A percentile compares a stretch with the other conserved stretches of the same genome.
Evolutionary conservation across 2,797 vertebrate genomes (phyloP).

Genomic region (Streptopelia turtur): DNA sequence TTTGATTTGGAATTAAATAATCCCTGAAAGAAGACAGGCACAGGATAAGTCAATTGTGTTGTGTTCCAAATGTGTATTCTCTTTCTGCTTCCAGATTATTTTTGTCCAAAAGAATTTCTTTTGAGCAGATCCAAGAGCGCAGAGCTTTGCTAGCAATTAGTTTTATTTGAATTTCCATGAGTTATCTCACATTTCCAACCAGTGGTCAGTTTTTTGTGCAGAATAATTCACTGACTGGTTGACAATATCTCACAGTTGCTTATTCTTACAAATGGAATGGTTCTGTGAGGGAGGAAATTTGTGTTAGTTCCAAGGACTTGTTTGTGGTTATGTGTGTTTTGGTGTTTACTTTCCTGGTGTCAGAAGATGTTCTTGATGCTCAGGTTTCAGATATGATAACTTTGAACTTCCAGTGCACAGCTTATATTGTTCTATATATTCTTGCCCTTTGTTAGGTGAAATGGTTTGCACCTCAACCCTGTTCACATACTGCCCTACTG

Average conservation of each 20-base stretch:
- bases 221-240: neutral
- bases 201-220: neutral
- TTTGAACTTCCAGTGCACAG: neutral
- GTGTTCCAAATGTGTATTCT: neutral
- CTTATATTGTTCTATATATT: fast-evolving
- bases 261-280: neutral
- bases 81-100: neutral
- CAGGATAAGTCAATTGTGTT: neutral
- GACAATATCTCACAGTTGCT: neutral
- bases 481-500: fast-evolving
- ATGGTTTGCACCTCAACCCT: neutral
- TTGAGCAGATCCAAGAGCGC: slow-evolving; percentile 20
- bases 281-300: neutral
- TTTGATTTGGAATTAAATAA: slow-evolving; percentile 22
- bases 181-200: neutral
- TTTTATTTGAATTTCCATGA: neutral
- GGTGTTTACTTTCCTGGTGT: neutral
- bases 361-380: neutral
- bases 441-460: neutral
- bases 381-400: neutral
- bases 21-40: neutral
- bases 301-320: too few species aligned
- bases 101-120: slow-evolving; percentile 1
- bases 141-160: neutral
- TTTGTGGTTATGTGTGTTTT: neutral